These are phyloP conservation scores for Heliocidaris erythrogramma DNA, from an alignment of 35 echinoderm and acorn worm species.

Conservation along the genomic window DNA sequence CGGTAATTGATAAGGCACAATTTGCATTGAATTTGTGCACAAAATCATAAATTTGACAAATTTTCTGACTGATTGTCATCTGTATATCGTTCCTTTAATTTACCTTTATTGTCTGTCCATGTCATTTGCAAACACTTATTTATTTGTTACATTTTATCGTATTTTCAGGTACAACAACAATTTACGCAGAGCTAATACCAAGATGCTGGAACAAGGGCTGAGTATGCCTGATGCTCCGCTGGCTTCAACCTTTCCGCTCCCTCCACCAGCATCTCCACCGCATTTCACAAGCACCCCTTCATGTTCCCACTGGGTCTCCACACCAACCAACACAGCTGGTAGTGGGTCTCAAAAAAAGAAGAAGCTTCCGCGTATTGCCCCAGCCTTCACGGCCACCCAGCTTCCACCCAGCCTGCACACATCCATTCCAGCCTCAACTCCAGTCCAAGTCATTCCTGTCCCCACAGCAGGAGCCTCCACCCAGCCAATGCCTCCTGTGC, in stretches of 20 bases:
- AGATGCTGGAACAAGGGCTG: not conserved
- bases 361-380: not conserved
- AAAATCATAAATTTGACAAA: no score
- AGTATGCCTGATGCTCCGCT: not conserved
- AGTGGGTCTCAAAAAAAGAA: not conserved
- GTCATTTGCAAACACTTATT: not conserved
- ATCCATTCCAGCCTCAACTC: no score
- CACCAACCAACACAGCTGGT: no score
- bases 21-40: no score
- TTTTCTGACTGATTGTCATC: no score
- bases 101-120: no score
- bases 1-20: no score
- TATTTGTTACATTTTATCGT: no score
- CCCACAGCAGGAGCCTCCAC: not conserved
- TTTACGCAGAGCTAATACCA: not conserved
- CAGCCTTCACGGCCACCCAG: not conserved
- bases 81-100: no score
- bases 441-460: not conserved
- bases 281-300: not conserved
- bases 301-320: not conserved
- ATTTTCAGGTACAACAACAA: not conserved
- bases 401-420: no score
- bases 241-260: not conserved
- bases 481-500: conserved; percentile 23
- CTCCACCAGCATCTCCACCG: not conserved